Evolutionary conservation across 2,888 invertebrate species (phyloP).

Genomic region (Ochlodes sylvanus): DNA sequence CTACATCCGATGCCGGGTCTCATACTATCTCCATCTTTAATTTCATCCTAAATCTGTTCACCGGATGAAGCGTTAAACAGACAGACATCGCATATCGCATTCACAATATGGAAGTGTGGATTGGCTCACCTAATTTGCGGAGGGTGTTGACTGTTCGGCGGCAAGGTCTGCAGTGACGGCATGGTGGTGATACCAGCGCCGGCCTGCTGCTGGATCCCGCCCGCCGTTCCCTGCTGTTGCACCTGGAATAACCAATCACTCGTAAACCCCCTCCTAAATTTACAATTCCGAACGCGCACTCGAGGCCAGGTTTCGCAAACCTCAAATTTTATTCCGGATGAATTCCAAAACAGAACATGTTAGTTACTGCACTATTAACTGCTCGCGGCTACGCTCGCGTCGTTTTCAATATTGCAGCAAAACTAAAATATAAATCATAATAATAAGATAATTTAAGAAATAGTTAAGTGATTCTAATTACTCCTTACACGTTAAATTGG

Average conservation of each 20-base stretch:
- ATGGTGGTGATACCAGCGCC: conserved; percentile 89
- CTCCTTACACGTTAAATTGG: too few relatives aligned
- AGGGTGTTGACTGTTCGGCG: conserved; percentile 84
- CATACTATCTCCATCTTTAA: too few relatives aligned
- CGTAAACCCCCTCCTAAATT: conserved; percentile 7
- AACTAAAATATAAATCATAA: too few relatives aligned
- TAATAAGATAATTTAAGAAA: too few relatives aligned
- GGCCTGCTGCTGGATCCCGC: conserved; percentile 72
- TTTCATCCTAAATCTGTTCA: too few relatives aligned
- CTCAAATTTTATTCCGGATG: background rate
- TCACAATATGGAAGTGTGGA: too few relatives aligned
- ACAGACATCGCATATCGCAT: too few relatives aligned
- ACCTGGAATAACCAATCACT: conserved; percentile 51
- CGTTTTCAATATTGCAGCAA: too few relatives aligned
- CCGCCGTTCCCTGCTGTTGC: conserved; percentile 62
- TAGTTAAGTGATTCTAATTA: too few relatives aligned
- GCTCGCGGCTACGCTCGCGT: too few relatives aligned
- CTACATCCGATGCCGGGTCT: too few relatives aligned
- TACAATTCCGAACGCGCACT: conserved; percentile 28
- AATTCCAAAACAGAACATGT: conserved; percentile 7
- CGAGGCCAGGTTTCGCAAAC: conserved; percentile 10
- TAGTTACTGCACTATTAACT: conserved; percentile 30
- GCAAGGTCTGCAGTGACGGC: conserved; percentile 90
- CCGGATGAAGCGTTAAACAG: too few relatives aligned
- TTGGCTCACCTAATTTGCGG: conserved; percentile 80